Evolutionary conservation across 2,888 invertebrate species (phyloP).

Genomic region (Hirtodrosophila trivittata): DNA sequence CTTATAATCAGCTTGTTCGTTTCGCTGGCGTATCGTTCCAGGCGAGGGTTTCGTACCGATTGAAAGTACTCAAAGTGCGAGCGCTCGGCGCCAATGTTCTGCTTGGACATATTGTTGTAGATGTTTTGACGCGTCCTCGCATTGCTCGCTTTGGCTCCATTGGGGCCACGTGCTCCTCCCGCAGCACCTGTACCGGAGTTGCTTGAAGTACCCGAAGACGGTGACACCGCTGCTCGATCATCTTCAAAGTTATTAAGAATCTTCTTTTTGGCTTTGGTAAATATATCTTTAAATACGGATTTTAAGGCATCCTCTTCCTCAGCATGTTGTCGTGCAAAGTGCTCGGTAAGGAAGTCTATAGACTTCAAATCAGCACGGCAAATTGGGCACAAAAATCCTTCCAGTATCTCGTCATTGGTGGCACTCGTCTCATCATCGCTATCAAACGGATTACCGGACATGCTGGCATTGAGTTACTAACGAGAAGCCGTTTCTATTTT

Average conservation of each 20-base stretch:
- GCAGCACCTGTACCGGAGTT: slow-evolving; percentile 8
- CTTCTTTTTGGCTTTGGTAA: slow-evolving; percentile 95
- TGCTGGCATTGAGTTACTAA: slow-evolving; percentile 29
- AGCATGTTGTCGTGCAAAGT: slow-evolving; percentile 94
- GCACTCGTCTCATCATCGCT: slow-evolving; percentile 69
- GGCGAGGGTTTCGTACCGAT: slow-evolving; percentile 87
- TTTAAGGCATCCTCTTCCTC: slow-evolving; percentile 93
- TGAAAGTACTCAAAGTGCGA: slow-evolving; percentile 91
- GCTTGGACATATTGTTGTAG: slow-evolving; percentile 79
- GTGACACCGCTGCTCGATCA: slow-evolving; percentile 58
- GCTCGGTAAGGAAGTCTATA: slow-evolving; percentile 91
- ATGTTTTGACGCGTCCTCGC: slow-evolving; percentile 72
- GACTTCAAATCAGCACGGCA: slow-evolving; percentile 96
- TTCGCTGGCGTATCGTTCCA: slow-evolving; percentile 96
- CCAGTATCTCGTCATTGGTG: slow-evolving; percentile 88
- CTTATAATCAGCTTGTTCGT: slow-evolving; percentile 98
- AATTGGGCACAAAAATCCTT: slow-evolving; percentile 97
- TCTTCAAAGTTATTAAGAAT: slow-evolving; percentile 90
- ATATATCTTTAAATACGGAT: slow-evolving; percentile 90
- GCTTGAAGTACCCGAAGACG: slow-evolving; percentile 5
- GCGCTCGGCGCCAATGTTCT: slow-evolving; percentile 83
- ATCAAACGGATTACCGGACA: slow-evolving; percentile 80
- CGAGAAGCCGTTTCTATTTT: slow-evolving; percentile 29
- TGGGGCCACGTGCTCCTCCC: slow-evolving; percentile 14
- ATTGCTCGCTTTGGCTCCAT: slow-evolving; percentile 52